These are phyloP conservation scores for Aselliscus stoliczkanus DNA, from an alignment of 2,797 vertebrate species.

Conservation along the genomic window DNA sequence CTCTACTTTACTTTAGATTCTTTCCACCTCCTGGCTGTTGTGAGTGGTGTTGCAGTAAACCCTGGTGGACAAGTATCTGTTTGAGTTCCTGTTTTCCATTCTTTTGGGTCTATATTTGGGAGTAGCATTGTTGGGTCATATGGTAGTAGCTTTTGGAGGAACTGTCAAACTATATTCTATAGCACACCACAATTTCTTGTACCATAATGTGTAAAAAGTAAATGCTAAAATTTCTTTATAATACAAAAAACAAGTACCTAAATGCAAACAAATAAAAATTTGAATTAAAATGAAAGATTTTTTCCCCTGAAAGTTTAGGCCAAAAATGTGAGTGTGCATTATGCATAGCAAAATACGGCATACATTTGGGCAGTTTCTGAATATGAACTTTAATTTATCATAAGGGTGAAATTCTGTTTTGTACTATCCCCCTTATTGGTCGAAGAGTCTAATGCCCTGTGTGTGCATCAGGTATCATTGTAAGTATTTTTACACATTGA, in stretches of 20 bases:
- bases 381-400: not conserved
- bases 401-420: not conserved
- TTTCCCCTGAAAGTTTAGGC: too few relatives aligned
- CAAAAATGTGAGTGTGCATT: too few relatives aligned
- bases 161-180: not conserved
- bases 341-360: not conserved
- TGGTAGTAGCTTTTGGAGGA: not conserved
- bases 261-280: too few relatives aligned
- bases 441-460: not conserved
- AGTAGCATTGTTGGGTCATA: not conserved
- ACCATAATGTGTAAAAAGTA: too few relatives aligned
- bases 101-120: not conserved
- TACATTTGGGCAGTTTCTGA: not conserved
- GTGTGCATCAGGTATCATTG: not conserved
- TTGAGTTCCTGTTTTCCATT: not conserved
- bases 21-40: not conserved
- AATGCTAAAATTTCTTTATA: too few relatives aligned
- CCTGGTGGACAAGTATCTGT: not conserved
- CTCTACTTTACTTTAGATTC: not conserved
- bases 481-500: not conserved
- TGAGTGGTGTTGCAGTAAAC: not conserved
- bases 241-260: too few relatives aligned
- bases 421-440: not conserved
- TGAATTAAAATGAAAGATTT: too few relatives aligned
- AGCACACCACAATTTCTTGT: too few relatives aligned